These are phyloP conservation scores for Fulica atra DNA, from an alignment of 2,113 vertebrate species.

Conservation along the genomic window DNA sequence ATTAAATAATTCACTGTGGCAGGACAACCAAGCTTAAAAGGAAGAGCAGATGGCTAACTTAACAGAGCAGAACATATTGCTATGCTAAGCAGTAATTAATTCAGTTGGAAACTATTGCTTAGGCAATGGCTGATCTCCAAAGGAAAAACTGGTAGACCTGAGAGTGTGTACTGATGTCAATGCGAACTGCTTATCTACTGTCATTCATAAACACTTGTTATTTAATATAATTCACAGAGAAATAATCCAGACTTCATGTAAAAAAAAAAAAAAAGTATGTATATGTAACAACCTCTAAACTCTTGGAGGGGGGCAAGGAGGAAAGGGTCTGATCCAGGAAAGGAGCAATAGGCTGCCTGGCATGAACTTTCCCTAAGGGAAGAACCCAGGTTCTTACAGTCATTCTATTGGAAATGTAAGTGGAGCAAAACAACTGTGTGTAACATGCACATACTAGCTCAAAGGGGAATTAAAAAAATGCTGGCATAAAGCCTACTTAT, in stretches of 20 bases:
- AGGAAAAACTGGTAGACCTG: background rate
- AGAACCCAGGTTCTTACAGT: background rate
- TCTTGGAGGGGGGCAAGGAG: accelerated
- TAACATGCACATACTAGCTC: background rate
- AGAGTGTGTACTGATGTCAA: background rate
- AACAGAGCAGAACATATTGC: conserved; percentile 6
- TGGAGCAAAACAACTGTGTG: background rate
- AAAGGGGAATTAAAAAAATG: background rate
- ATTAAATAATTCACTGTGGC: background rate
- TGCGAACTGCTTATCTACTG: background rate
- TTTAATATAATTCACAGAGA: background rate
- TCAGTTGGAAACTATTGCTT: background rate
- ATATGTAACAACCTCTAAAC: background rate
- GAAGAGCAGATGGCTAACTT: conserved; percentile 14
- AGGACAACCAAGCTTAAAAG: background rate
- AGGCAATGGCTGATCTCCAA: background rate
- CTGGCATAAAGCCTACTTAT: background rate
- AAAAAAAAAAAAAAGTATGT: background rate
- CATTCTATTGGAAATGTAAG: background rate
- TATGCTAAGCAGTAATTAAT: conserved; percentile 19
- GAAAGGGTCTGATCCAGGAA: background rate
- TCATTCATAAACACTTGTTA: background rate
- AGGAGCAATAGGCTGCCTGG: background rate
- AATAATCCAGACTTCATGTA: background rate
- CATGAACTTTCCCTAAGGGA: background rate